Evolutionary conservation across 2,888 invertebrate species (phyloP).

Genomic region (Altica lythri): DNA sequence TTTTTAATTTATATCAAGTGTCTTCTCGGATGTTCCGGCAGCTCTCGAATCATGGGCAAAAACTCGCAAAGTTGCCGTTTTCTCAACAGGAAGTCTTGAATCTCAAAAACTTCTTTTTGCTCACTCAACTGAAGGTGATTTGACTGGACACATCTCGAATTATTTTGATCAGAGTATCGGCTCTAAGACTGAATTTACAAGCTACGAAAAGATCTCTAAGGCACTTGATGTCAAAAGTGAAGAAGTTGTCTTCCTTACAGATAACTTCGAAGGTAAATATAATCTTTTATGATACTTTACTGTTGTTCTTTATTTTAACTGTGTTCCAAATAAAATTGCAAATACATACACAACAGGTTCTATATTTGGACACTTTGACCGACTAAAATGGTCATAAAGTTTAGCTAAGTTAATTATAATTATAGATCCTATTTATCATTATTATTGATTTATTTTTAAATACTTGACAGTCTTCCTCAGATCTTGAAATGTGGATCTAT

Average conservation of each 20-base stretch:
- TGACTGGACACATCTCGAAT: constrained; percentile 72
- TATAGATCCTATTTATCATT: too few species aligned
- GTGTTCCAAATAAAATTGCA: too few species aligned
- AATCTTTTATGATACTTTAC: neutral
- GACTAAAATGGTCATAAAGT: too few species aligned
- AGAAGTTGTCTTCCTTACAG: constrained; percentile 85
- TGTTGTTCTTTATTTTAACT: constrained; percentile 1
- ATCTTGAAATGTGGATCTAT: too few species aligned
- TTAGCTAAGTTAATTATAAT: too few species aligned
- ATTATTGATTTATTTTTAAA: too few species aligned
- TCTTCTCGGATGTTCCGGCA: constrained; percentile 83
- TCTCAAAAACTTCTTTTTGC: constrained; percentile 88
- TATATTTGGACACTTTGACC: too few species aligned
- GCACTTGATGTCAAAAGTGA: constrained; percentile 67
- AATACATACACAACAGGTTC: too few species aligned
- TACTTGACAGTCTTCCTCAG: too few species aligned
- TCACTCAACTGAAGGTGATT: constrained; percentile 76
- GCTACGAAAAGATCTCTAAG: constrained; percentile 78
- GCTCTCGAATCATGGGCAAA: constrained; percentile 75
- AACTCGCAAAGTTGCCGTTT: constrained; percentile 74
- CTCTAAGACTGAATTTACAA: constrained; percentile 74
- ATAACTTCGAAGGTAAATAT: constrained; percentile 73
- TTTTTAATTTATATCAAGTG: too few species aligned
- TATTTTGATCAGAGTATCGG: constrained; percentile 90
- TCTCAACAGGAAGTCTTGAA: constrained; percentile 89